phyloP scores from a whole-genome alignment of 2,113 vertebrate genomes.

The Climacteris rufus region DNA sequence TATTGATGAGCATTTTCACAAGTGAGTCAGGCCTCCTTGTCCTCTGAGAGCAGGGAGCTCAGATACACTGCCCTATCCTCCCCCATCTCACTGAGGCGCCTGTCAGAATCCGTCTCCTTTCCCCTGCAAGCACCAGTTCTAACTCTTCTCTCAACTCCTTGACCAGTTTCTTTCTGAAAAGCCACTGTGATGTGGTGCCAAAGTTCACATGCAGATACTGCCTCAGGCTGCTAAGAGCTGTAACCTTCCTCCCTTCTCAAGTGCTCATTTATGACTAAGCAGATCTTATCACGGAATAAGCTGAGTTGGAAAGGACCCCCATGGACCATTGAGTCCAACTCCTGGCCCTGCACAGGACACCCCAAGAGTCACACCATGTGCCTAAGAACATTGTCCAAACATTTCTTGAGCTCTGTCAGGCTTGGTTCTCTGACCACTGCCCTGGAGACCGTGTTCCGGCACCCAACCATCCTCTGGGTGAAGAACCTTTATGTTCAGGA shows the following conservation, averaged over 20 bases:
- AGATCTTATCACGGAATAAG: neutral
- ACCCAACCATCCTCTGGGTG: neutral
- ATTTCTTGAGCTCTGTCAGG: neutral
- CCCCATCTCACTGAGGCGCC: fast-evolving
- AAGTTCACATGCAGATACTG: neutral
- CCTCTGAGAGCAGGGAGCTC: neutral
- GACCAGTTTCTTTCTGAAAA: neutral
- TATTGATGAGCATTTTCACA: neutral
- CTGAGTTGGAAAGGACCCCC: neutral
- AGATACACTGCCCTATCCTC: neutral
- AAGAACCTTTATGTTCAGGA: neutral
- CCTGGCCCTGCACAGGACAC: neutral
- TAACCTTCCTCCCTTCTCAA: neutral
- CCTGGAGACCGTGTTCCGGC: neutral
- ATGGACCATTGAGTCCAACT: neutral
- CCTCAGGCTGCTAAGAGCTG: neutral
- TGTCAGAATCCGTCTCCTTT: neutral
- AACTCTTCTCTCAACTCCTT: neutral
- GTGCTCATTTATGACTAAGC: neutral
- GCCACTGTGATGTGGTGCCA: neutral
- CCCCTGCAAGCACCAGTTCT: neutral
- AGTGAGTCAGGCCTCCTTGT: neutral
- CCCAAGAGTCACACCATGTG: fast-evolving
- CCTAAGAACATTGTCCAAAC: neutral
- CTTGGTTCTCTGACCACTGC: neutral